Conservation (phyloP, 2,113 vertebrate species). For the Malurus cyaneus region DNA sequence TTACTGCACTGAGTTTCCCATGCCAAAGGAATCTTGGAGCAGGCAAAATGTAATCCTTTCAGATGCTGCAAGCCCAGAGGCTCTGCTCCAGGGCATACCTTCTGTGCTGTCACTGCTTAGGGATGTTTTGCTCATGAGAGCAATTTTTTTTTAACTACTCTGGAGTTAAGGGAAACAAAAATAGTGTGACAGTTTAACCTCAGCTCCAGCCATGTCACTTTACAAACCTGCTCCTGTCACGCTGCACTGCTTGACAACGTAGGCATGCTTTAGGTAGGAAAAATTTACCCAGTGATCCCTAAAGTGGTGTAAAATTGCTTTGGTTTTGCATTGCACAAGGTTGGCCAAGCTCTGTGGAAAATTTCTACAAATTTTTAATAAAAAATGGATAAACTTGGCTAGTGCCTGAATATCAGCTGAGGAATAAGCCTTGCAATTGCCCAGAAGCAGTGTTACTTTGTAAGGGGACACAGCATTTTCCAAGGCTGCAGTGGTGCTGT, state of each 20-base stretch:
- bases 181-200: rapidly evolving
- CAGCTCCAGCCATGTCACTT: neutral
- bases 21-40: neutral
- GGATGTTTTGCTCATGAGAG: neutral
- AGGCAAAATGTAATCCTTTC: neutral
- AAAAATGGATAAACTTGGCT: neutral
- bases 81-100: neutral
- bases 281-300: neutral
- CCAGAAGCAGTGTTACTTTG: neutral
- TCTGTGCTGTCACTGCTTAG: neutral
- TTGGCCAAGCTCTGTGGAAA: neutral
- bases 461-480: neutral
- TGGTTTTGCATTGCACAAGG: neutral
- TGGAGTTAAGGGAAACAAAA: neutral
- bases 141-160: neutral
- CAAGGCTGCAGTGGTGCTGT: neutral
- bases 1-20: neutral
- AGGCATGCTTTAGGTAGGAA: neutral
- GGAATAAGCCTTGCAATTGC: neutral
- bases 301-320: neutral
- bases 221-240: neutral
- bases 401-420: neutral
- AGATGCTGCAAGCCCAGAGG: neutral
- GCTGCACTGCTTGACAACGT: neutral
- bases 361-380: neutral